Evolutionary conservation across 2,113 vertebrate species (phyloP), one percentile per base, ranked within the genome.

Genomic region (Synchiropus splendidus): DNA sequence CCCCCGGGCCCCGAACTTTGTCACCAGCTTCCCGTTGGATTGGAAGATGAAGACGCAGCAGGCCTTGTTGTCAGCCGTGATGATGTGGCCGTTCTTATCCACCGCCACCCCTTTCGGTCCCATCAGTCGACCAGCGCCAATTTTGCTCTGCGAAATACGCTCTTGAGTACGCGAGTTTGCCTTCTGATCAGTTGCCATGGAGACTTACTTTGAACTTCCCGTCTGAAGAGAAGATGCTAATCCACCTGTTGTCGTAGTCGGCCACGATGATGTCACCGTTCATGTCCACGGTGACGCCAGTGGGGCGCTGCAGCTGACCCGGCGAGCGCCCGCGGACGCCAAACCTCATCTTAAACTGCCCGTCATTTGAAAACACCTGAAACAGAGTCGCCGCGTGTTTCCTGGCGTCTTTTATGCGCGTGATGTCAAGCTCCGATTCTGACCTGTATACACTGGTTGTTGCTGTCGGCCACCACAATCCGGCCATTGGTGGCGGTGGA

Each of bases 41-140:
- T 98, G 94, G 81, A 98, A 98, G 76, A 92, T 93, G 75, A 95
- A 96, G 72, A 97, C 89, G n/a, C 93, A 95, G 70, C 93, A 98
- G 12, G 92, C 92, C 58, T 97, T 97, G 74, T 97, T 98, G 72
- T 98, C 94, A 2, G 91, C 93, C 2, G 94, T 90, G 35, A 98
- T 95, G 73, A 98, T 92, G 45, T 98, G 93, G 3, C 94, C 94
- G 0, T 98, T 98, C 42, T 88, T 89, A 55, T 98, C 94, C 54
- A 98, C 90, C 0, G 93, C 91, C 1, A 97, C 93, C 0, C 94
- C 94, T 70, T 96, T 98, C 18, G 94, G 94, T 38, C 94, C 93
- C 93, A 95, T 89, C 68, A 98, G 74, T 45, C 90, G 82, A 4
- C 94, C 93, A 0, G 92, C 92, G 1, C 94, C 94, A 6, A 98